Conservation (phyloP, 2,797 vertebrate species). For the Sus cebifrons region DNA sequence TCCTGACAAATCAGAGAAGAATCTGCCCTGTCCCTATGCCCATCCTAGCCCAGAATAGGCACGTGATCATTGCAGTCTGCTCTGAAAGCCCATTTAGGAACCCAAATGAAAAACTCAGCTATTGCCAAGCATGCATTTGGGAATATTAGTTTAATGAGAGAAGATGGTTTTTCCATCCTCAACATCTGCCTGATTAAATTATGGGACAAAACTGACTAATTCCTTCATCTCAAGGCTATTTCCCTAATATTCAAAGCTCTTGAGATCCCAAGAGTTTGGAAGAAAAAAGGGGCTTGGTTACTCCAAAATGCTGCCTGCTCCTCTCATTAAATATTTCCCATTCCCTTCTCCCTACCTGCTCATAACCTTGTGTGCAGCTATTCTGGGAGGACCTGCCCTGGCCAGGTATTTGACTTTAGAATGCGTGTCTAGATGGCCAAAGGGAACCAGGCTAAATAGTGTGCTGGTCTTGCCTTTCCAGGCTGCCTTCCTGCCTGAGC, state of each 20-base stretch:
- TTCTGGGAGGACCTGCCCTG: slow-evolving; percentile 28
- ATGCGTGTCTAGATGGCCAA: neutral
- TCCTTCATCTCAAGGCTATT: slow-evolving; percentile 36
- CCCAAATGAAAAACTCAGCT: neutral
- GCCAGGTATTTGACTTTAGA: slow-evolving; percentile 68
- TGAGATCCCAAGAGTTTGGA: slow-evolving; percentile 66
- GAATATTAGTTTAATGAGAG: slow-evolving; percentile 39
- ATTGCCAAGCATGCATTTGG: slow-evolving; percentile 47
- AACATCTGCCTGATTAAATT: slow-evolving; percentile 74
- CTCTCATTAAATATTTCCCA: neutral
- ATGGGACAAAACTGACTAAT: slow-evolving; percentile 32
- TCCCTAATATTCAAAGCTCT: slow-evolving; percentile 69
- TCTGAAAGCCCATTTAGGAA: neutral
- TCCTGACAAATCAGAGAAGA: neutral
- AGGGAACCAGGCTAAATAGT: neutral
- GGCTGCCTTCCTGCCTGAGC: neutral
- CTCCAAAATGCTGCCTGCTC: slow-evolving; percentile 48
- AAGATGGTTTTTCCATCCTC: slow-evolving; percentile 75
- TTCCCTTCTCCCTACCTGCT: neutral
- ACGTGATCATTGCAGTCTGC: neutral
- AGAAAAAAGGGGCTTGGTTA: slow-evolving; percentile 51
- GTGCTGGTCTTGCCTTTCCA: neutral
- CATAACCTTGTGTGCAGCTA: slow-evolving; percentile 60
- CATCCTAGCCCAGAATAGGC: neutral
- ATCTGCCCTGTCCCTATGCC: neutral